Conservation (phyloP, 2,797 vertebrate species). For the Philypnodon macrostomus region DNA sequence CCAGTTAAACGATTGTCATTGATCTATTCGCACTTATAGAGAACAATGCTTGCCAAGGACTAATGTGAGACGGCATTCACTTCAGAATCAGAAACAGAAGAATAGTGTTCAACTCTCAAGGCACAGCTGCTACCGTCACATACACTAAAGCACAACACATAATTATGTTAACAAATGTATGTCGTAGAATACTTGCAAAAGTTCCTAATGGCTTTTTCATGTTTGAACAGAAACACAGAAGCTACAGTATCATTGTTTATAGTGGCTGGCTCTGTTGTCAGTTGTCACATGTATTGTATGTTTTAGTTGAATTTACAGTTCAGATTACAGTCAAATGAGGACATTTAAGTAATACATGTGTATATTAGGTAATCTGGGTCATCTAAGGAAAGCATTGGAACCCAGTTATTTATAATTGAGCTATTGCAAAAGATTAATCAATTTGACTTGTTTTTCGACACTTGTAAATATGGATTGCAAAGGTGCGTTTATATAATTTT, state of each 20-base stretch:
- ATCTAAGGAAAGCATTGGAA: background rate
- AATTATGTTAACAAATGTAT: background rate
- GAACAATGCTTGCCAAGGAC: no score
- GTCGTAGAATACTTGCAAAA: background rate
- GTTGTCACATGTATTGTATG: background rate
- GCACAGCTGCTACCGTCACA: constrained; percentile 3
- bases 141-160: background rate
- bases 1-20: no score
- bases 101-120: background rate
- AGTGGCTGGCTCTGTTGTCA: background rate
- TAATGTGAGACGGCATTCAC: no score
- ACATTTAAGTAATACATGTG: background rate
- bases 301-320: background rate
- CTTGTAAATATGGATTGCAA: background rate
- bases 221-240: background rate
- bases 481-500: no score
- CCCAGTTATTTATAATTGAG: background rate
- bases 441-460: no score
- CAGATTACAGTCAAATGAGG: background rate
- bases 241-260: background rate
- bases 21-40: no score
- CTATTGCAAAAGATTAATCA: background rate
- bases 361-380: background rate
- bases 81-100: no score
- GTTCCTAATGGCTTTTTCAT: constrained; percentile 11